Conservation (phyloP, 2,113 vertebrate species). For the Isichthys henryi region DNA sequence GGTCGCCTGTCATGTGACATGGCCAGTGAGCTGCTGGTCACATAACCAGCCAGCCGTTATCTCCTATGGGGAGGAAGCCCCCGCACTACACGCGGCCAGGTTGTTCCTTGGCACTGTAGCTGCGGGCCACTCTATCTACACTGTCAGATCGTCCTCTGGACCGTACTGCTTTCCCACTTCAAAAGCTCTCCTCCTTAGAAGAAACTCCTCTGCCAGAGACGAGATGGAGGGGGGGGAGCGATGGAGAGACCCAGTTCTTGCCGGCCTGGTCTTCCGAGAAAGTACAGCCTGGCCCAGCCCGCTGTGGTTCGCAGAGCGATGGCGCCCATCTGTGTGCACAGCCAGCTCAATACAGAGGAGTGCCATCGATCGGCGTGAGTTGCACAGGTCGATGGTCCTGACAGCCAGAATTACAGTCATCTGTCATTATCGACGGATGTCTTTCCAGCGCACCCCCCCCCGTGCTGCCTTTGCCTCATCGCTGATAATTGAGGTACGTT, state of each 20-base stretch:
- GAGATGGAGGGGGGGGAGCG: constrained; percentile 5
- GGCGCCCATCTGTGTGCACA: constrained; percentile 63
- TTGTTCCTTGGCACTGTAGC: not conserved
- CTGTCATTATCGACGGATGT: constrained; percentile 95
- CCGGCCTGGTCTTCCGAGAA: constrained; percentile 37
- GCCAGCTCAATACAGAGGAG: constrained; percentile 73
- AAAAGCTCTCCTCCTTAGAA: constrained; percentile 24
- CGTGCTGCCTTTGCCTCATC: constrained; percentile 39
- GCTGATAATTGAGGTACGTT: constrained; percentile 63
- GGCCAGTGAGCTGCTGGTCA: not conserved
- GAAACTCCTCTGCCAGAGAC: constrained; percentile 55
- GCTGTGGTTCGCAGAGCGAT: constrained; percentile 37
- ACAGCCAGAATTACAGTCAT: constrained; percentile 99
- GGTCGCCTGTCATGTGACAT: not conserved
- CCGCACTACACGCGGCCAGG: not conserved
- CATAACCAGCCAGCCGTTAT: not conserved
- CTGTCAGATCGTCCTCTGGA: not conserved
- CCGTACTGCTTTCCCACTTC: constrained; percentile 6
- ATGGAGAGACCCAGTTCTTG: constrained; percentile 39
- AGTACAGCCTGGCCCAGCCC: not conserved
- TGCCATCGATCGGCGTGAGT: constrained; percentile 91
- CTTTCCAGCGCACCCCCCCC: constrained; percentile 54
- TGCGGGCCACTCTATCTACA: not conserved
- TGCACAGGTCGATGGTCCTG: constrained; percentile 89
- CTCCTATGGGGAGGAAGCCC: not conserved